Percentiles rank a stretch among this genome's conserved stretches.
These are phyloP conservation scores for Drosophila silvestris DNA, from an alignment of 2,888 invertebrate species.

Conservation along the genomic window DNA sequence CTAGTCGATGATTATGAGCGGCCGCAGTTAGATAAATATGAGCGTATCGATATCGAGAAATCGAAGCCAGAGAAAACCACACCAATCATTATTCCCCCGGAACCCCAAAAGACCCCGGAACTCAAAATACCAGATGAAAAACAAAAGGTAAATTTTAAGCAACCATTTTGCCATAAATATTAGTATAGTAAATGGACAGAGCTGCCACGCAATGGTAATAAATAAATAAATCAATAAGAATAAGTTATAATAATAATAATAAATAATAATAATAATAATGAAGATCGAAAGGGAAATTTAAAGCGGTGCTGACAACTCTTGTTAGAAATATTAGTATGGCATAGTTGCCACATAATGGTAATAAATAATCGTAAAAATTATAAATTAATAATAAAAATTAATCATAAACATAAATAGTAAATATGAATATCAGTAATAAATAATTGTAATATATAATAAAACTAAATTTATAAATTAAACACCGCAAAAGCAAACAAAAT, in stretches of 20 bases:
- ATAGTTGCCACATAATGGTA: background rate
- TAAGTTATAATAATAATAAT: background rate
- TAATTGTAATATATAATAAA: background rate
- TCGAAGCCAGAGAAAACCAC: constrained; percentile 74
- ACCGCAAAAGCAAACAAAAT: background rate
- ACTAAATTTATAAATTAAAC: background rate
- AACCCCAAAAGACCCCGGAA: constrained; percentile 48
- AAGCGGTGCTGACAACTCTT: background rate
- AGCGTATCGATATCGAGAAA: constrained; percentile 86
- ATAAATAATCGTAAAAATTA: background rate
- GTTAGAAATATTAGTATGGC: background rate
- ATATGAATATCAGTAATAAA: background rate
- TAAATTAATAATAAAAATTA: background rate
- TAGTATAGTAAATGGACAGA: background rate
- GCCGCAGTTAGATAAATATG: constrained; percentile 89
- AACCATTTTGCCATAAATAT: background rate
- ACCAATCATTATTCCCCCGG: constrained; percentile 53
- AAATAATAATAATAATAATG: background rate
- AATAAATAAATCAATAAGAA: background rate
- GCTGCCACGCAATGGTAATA: background rate
- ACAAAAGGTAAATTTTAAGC: constrained; percentile 65
- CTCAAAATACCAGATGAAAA: constrained; percentile 51
- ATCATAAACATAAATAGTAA: background rate
- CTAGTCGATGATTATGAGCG: constrained; percentile 90
- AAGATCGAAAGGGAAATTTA: background rate